Percentiles rank a stretch among this genome's conserved stretches.
Evolutionary conservation across 2,888 invertebrate species (phyloP).

Genomic region (Catonia carolina): DNA sequence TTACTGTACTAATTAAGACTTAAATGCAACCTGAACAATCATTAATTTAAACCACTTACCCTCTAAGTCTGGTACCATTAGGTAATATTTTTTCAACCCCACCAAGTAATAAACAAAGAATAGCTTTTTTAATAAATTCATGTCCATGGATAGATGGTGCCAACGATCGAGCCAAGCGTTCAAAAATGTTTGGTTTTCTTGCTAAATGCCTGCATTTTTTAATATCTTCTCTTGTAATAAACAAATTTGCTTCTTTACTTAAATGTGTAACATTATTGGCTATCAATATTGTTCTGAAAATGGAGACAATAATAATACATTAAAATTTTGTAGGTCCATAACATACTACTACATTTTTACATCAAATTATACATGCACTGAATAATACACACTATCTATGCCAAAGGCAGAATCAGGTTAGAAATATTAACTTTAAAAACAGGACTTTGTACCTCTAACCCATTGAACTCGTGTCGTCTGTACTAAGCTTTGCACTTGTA

Average conservation of each 20-base stretch:
- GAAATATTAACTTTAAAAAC: too few species aligned
- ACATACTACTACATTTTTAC: too few species aligned
- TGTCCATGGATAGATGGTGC: constrained; percentile 99
- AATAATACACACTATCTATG: too few species aligned
- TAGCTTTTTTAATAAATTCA: constrained; percentile 91
- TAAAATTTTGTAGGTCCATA: too few species aligned
- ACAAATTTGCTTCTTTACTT: constrained; percentile 75
- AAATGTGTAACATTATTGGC: constrained; percentile 87
- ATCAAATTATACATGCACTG: too few species aligned
- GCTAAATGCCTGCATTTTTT: constrained; percentile 78
- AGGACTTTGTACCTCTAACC: too few species aligned
- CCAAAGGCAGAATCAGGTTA: too few species aligned
- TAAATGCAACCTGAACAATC: too few species aligned
- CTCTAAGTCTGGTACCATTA: constrained; percentile 87
- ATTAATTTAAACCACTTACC: constrained; percentile 47
- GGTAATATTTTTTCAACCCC: constrained; percentile 90
- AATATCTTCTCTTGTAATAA: constrained; percentile 80
- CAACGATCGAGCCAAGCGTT: constrained; percentile 79
- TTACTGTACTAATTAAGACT: too few species aligned
- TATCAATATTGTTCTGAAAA: constrained; percentile 77
- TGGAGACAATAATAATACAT: too few species aligned
- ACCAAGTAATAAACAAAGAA: constrained; percentile 87
- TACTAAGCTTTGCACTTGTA: too few species aligned
- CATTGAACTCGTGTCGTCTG: too few species aligned
- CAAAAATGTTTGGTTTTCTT: constrained; percentile 74